A percentile compares a stretch with the other conserved stretches of the same genome.
phyloP scores from a whole-genome alignment of 2,797 vertebrate genomes.

The Acropternis orthonyx region DNA sequence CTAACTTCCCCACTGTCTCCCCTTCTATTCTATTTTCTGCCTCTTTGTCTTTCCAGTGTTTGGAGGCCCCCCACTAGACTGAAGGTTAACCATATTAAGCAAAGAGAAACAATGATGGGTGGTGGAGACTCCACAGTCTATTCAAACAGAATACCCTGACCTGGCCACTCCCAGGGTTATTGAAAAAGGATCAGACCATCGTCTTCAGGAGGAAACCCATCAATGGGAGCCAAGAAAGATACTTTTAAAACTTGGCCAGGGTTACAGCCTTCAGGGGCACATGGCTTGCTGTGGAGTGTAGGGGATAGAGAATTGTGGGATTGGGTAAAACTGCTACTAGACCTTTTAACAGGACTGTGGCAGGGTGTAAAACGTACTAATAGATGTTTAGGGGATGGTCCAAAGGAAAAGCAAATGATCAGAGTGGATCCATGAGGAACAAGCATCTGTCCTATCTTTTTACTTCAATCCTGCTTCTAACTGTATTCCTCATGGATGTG shows the following conservation, averaged over 20 bases:
- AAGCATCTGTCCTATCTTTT: not conserved
- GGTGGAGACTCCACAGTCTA: not conserved
- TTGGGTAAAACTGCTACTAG: not conserved
- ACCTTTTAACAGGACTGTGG: not conserved
- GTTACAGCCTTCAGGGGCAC: not conserved
- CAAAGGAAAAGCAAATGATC: not conserved
- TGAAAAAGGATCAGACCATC: not conserved
- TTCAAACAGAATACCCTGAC: not conserved
- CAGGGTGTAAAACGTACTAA: not conserved
- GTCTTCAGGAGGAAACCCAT: not conserved
- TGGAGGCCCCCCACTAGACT: not conserved
- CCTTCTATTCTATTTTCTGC: slow-evolving; percentile 2
- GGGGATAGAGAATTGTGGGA: not conserved
- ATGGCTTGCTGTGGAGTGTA: not conserved
- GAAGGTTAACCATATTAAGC: not conserved
- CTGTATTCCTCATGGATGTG: accelerated
- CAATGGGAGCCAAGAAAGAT: not conserved
- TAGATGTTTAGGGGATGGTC: not conserved
- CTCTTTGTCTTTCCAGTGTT: slow-evolving; percentile 11
- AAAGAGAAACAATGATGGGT: not conserved
- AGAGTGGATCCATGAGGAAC: not conserved
- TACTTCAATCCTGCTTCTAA: not conserved
- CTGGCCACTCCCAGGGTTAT: not conserved
- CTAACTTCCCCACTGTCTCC: not conserved
- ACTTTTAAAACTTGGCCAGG: not conserved